Base-by-base conservation (phyloP, 2,888 invertebrate species). In the Lucinisca nassula region DNA sequence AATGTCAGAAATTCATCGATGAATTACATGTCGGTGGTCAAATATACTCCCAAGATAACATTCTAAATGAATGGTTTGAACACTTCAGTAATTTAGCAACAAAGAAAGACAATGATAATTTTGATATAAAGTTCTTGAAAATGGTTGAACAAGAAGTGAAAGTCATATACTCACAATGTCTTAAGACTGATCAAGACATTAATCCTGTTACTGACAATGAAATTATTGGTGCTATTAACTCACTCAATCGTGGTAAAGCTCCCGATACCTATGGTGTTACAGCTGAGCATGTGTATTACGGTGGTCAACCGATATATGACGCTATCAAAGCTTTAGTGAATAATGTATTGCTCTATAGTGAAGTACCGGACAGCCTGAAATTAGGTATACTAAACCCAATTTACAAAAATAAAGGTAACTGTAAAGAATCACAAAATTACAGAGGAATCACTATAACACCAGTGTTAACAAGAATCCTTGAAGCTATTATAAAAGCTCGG, bases 361-460 rank as follows among this genome's bases (percentile, higher is more conserved):
- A 37, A 73, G 24, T 73, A 17, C 73, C 73, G n/a, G 12, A 17
- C 4, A n/a, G n/a, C 27, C 35, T 73, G 73, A 73, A 73, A 73
- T 38, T 73, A 10, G 73, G 73, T 12, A 73, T 40, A 37, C 38
- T 73, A 8, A 73, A 73, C 37, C 73, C 38, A 24, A n/a, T n/a
- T n/a, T n/a, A n/a, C n/a, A n/a, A 61, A 21, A 61, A 73, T 37
- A 73, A 73, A 73, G 73, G 73, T n/a, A 73, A 73, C 45, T 40
- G 38, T 73, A 73, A 73, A 40, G 38, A 73, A 37, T 37, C 38
- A 6, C 38, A 40, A 37, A 73, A 73, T 21, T 73, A 73, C 27
- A 3, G 38, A 14, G 37, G 73, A 3, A 73, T 73, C 12, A 73
- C 73, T 24, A 73, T 73, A 8, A 73, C 73, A 3, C 73, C 73